Evolutionary conservation across 2,113 vertebrate genomes (phyloP).

Genomic region (Tragulus kanchil): DNA sequence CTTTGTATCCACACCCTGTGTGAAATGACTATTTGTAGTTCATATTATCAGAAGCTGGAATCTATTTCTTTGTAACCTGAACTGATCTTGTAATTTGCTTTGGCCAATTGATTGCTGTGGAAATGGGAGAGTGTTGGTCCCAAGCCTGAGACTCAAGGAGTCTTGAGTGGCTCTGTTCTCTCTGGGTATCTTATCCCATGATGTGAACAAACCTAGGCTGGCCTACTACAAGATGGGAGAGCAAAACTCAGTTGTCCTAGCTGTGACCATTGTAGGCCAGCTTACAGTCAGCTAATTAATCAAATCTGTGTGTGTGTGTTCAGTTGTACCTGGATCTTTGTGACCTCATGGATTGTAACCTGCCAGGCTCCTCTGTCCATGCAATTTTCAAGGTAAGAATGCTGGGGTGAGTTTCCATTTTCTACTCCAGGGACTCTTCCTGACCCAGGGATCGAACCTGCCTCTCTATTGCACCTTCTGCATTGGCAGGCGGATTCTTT

Average conservation of each 20-base stretch:
- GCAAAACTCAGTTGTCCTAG: background rate
- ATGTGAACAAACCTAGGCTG: background rate
- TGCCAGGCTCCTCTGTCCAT: background rate
- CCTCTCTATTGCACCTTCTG: background rate
- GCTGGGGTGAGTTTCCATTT: background rate
- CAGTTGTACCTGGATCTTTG: background rate
- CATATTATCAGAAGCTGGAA: background rate
- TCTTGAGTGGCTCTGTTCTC: background rate
- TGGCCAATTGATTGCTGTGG: background rate
- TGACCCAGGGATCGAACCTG: background rate
- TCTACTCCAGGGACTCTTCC: background rate
- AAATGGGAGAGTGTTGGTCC: background rate
- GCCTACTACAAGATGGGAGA: background rate
- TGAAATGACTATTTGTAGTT: background rate
- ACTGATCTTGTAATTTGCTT: background rate
- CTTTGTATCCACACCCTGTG: background rate
- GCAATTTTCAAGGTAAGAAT: background rate
- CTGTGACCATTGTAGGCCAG: background rate
- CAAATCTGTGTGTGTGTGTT: background rate
- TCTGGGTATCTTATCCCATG: background rate
- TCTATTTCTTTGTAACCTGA: background rate
- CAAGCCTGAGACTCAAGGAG: background rate
- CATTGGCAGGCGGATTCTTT: background rate
- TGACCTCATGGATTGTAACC: background rate
- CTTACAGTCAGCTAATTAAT: background rate